Evolutionary conservation across 2,888 invertebrate species (phyloP), one percentile per base, ranked within the genome.

Genomic region (Thumatha senex): DNA sequence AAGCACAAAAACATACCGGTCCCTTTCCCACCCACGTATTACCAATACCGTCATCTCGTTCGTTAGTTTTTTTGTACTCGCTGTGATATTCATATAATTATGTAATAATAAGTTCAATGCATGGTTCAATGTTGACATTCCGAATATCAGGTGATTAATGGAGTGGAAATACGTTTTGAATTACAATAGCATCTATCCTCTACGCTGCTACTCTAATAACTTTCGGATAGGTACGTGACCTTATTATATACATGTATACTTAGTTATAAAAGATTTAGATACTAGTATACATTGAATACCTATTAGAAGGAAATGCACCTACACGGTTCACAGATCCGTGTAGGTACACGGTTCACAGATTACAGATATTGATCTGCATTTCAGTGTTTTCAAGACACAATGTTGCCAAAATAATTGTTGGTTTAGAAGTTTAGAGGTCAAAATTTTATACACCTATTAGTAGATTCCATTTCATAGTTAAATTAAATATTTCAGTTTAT

Each of bases 111-210:
- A 31, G 11, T 31, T 31, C 18, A 24, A 24, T 24, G 18, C 5
- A 24, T 24, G 80, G 76, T 82, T 79, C 78, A 83, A 84, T 89
- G 88, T 89, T 90, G 89, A 87, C 85, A 78, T 77, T 75, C 72
- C 66, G 67, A 59, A 62, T 69, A 74, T 68, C 76, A 71, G 72
- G 74, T 76, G 75, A 74, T 70, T 70, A 70, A 74, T 74, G 61
- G 58, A 67, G 67, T 61, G 63, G 63, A 24, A 24, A 4, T 4
- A 24, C 18, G 66, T 64, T 67, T 68, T 36, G 51, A 56, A 67
- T 62, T 68, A 64, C 72, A 68, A 61, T 39, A 58, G 46, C 31
- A 44, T 50, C 12, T 58, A 61, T 61, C 59, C 47, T 45, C 58
- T 54, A 53, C 56, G 56, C 46, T 51, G 58, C 55, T 53, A 58